Base-by-base conservation (phyloP, 2,888 invertebrate genomes). In the Sisyra nigra region DNA sequence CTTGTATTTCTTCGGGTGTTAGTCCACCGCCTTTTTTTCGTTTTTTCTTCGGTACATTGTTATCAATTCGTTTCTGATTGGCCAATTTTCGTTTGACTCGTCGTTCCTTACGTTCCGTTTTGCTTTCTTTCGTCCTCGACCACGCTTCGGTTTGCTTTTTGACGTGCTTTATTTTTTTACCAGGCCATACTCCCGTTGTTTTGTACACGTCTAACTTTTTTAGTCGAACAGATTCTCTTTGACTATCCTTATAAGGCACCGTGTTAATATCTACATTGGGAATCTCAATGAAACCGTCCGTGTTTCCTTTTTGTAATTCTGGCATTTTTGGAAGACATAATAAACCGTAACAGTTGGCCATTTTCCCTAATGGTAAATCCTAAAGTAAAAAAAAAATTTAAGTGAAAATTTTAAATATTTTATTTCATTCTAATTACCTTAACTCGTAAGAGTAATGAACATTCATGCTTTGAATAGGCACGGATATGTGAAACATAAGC, bases 401-500 rank as follows among this genome's bases (percentile, higher is more conserved):
- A n/a, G n/a, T n/a, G n/a, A n/a, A n/a, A n/a, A n/a, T n/a, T n/a
- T n/a, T n/a, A n/a, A n/a, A n/a, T n/a, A n/a, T n/a, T n/a, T n/a
- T n/a, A n/a, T n/a, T n/a, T n/a, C n/a, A 24, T 24, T 29, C 3
- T 38, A 44, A 48, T 46, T 54, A 71, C 74, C 63, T 91, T 92
- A 11, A 91, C 63, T 52, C 82, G 72, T 48, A 98, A 71, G 40
- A 97, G 76, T 33, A 96, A 71, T 54, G 76, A 83, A 56, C 94
- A 96, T 58, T 97, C 96, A 62, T 98, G 96, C 60, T 96, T 97
- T 9, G 79, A 78, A 61, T 98, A 98, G 0, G 92, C 83, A 50
- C 87, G 79, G 46, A 97, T 72, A 59, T 89, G 94, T 0, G 97
- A 96, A 0, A 98, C 97, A 63, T 92, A 97, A 0, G 97, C 97